phyloP scores from a whole-genome alignment of 2,888 invertebrate species.

The Lasioglossum villosulum region DNA sequence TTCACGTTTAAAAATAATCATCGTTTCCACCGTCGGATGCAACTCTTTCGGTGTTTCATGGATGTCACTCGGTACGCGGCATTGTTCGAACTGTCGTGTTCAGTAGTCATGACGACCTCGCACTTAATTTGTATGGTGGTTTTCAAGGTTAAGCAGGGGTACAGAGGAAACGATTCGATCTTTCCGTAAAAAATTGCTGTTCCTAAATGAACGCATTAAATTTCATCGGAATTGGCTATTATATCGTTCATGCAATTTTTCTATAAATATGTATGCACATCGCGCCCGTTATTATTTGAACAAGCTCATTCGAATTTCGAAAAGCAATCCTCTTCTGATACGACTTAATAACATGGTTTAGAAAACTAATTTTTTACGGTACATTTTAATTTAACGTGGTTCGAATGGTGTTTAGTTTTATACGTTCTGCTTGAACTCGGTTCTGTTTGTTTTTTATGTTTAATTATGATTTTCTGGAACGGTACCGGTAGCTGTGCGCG shows the following conservation, averaged over 20 bases:
- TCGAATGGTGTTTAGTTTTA: not conserved
- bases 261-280: not conserved
- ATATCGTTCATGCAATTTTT: not conserved
- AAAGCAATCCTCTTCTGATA: not conserved
- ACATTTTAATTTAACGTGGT: not conserved
- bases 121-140: slow-evolving; percentile 55
- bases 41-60: slow-evolving; percentile 38
- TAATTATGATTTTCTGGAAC: not conserved
- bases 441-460: not conserved
- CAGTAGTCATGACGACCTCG: slow-evolving; percentile 67
- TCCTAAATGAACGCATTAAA: not conserved
- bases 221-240: not conserved
- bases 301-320: not conserved
- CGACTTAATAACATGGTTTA: not conserved
- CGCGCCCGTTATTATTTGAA: not conserved
- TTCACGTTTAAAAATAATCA: slow-evolving; percentile 22
- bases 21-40: slow-evolving; percentile 8
- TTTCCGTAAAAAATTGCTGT: not conserved
- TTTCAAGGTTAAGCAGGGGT: slow-evolving; percentile 49
- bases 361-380: not conserved
- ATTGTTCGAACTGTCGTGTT: slow-evolving; percentile 51
- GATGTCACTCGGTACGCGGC: slow-evolving; percentile 12
- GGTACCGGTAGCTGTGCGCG: not conserved
- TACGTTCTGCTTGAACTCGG: not conserved
- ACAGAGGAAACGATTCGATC: not conserved